Percentiles rank a stretch among this genome's conserved stretches.
Conservation (phyloP, 2,888 invertebrate genomes). For the Shargacucullia verbasci region DNA sequence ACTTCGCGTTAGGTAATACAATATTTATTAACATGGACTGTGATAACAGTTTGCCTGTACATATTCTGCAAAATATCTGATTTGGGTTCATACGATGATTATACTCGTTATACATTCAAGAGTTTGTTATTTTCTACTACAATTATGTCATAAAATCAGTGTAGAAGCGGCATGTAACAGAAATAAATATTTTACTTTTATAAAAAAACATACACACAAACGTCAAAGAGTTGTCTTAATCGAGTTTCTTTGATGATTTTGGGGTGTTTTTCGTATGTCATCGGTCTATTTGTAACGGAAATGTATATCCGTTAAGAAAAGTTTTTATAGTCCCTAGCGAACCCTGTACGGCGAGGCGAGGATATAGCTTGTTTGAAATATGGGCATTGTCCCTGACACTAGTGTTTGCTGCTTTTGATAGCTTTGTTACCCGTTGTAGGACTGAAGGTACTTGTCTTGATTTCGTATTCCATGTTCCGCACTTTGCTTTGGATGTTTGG, state of each 20-base stretch:
- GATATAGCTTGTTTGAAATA: slow-evolving; percentile 33
- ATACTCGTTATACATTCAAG: no score
- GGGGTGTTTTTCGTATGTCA: slow-evolving; percentile 61
- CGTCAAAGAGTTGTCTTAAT: background rate
- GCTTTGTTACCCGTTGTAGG: slow-evolving; percentile 15
- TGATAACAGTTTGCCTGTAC: slow-evolving; percentile 19
- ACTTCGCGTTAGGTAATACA: slow-evolving; percentile 27
- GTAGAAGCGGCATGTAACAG: no score
- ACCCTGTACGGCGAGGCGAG: slow-evolving; percentile 11
- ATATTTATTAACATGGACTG: slow-evolving; percentile 21
- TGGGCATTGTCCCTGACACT: slow-evolving; percentile 18
- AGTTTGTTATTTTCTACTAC: no score
- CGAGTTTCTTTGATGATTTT: slow-evolving; percentile 42
- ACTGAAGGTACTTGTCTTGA: slow-evolving; percentile 15
- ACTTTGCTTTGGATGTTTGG: no score
- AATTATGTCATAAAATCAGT: no score
- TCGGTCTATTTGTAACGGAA: slow-evolving; percentile 62
- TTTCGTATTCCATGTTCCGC: slow-evolving; percentile 15
- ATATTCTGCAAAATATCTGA: slow-evolving; percentile 1
- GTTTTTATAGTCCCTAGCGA: slow-evolving; percentile 38
- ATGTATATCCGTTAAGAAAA: slow-evolving; percentile 59
- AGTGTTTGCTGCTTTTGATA: slow-evolving; percentile 34
- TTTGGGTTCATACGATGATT: no score
- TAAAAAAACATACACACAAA: no score
- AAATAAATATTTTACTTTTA: no score